Conservation (phyloP, 2,113 vertebrate genomes). For the Stegastes partitus region DNA sequence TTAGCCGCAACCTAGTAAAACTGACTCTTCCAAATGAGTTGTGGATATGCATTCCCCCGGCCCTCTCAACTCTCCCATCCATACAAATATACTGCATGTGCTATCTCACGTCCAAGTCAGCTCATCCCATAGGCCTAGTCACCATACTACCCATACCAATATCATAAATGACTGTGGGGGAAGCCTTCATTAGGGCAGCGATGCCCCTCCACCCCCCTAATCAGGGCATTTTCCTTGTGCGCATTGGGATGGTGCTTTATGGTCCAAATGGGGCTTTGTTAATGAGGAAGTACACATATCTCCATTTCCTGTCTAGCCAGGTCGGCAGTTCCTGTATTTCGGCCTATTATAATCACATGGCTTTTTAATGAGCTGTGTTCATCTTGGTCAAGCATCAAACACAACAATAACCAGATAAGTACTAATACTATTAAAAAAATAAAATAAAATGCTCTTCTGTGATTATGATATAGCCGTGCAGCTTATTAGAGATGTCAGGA, state of each 20-base stretch:
- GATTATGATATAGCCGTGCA: not conserved
- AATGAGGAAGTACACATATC: conserved; percentile 84
- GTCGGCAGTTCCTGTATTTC: conserved; percentile 83
- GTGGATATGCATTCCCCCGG: conserved; percentile 69
- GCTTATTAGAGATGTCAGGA: conserved; percentile 29
- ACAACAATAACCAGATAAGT: conserved; percentile 53
- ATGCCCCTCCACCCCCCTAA: conserved; percentile 77
- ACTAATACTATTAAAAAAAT: conserved; percentile 29
- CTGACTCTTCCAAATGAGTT: conserved; percentile 83
- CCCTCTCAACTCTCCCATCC: conserved; percentile 62
- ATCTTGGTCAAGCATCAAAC: conserved; percentile 72
- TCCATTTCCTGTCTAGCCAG: conserved; percentile 85
- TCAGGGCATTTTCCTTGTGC: conserved; percentile 78
- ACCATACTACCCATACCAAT: conserved; percentile 85
- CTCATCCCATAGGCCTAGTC: conserved; percentile 82
- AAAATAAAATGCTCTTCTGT: conserved; percentile 4
- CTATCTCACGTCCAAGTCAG: conserved; percentile 69
- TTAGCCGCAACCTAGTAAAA: conserved; percentile 81
- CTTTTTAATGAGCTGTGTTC: conserved; percentile 82
- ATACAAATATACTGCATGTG: conserved; percentile 70
- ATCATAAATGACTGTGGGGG: conserved; percentile 85
- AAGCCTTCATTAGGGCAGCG: conserved; percentile 84
- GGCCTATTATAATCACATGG: conserved; percentile 76
- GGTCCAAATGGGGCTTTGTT: conserved; percentile 82
- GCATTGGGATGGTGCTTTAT: conserved; percentile 82